Percentiles rank a stretch among this genome's conserved stretches.
Evolutionary conservation across 2,113 vertebrate species (phyloP).

Genomic region (Hipposideros armiger): DNA sequence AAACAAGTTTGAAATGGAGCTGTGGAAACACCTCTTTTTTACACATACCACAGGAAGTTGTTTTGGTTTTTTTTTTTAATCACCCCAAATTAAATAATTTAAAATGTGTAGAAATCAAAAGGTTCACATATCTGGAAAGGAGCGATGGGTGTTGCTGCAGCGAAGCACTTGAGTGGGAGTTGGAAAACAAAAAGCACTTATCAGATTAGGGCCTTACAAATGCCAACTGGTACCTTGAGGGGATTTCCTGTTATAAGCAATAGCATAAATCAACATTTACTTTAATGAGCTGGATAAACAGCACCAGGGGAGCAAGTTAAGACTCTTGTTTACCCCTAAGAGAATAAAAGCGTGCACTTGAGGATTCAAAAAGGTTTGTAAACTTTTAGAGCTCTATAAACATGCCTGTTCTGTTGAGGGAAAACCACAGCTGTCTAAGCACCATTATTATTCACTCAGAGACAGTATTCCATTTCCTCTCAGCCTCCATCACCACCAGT

Average conservation of each 20-base stretch:
- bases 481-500: too few species aligned
- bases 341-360: neutral
- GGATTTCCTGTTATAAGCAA: neutral
- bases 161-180: slow-evolving; percentile 3
- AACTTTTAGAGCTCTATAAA: neutral
- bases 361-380: neutral
- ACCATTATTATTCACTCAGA: neutral
- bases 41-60: slow-evolving; percentile 64
- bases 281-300: slow-evolving; percentile 24
- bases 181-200: neutral
- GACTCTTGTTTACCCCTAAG: neutral
- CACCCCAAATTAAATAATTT: slow-evolving; percentile 71
- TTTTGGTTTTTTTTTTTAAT: neutral
- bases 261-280: slow-evolving; percentile 3
- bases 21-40: slow-evolving; percentile 74
- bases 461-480: neutral
- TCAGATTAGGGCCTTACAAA: slow-evolving; percentile 21
- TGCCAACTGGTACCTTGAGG: neutral
- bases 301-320: neutral
- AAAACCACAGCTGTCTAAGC: slow-evolving; percentile 21
- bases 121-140: slow-evolving; percentile 28
- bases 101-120: slow-evolving; percentile 71
- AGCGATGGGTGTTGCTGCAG: neutral
- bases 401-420: neutral
- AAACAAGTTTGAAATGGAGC: slow-evolving; percentile 54